A percentile compares a stretch with the other conserved stretches of the same genome.
Conservation (phyloP, 2,888 invertebrate species). For the Lasioglossum malachurum region DNA sequence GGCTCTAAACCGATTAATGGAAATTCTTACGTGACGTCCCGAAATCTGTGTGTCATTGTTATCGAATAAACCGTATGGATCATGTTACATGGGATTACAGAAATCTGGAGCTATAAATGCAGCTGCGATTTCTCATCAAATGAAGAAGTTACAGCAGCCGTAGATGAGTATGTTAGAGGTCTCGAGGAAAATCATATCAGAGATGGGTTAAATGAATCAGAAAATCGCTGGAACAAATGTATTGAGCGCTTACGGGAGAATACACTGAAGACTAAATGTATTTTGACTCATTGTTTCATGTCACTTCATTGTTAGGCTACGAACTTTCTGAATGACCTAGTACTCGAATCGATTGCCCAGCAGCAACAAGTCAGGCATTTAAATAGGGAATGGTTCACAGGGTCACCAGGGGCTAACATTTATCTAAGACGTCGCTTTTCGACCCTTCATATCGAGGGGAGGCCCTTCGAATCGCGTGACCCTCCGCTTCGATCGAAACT, state of each 20-base stretch:
- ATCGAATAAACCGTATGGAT: neutral
- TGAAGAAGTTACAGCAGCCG: no score
- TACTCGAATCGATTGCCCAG: neutral
- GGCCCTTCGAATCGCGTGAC: conserved; percentile 24
- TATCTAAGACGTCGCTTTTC: conserved; percentile 43
- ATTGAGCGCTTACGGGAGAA: no score
- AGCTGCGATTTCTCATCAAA: no score
- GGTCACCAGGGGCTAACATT: conserved; percentile 17
- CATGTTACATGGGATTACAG: neutral
- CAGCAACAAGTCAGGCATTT: conserved; percentile 41
- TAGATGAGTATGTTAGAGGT: no score
- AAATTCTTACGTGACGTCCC: neutral
- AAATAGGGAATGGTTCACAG: conserved; percentile 14
- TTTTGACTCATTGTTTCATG: no score
- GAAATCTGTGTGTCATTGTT: neutral
- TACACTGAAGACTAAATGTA: no score
- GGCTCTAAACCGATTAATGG: conserved; percentile 25
- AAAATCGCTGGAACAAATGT: no score
- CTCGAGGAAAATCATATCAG: no score
- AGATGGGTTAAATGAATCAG: no score
- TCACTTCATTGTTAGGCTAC: no score
- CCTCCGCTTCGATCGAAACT: conserved; percentile 31
- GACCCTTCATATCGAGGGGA: conserved; percentile 32
- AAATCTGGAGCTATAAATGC: neutral
- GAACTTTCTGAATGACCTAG: no score